phyloP scores from a whole-genome alignment of 2,113 vertebrate species.

The Brachypodius melanocephalos region DNA sequence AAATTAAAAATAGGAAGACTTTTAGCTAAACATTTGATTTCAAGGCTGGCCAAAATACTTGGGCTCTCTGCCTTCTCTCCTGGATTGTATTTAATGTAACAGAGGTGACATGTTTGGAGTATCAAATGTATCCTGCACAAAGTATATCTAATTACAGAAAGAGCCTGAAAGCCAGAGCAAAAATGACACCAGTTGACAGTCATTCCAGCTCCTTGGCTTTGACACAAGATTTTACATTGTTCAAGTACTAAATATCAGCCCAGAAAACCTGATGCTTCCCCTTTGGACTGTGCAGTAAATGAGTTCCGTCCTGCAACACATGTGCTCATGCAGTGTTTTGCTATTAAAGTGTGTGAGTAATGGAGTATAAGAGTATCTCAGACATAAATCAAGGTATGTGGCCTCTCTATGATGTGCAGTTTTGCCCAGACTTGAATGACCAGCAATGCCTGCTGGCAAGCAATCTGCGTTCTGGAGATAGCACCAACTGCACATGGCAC shows the following conservation, averaged over 20 bases:
- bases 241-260: neutral
- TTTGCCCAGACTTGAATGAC: neutral
- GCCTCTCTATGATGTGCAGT: neutral
- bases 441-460: neutral
- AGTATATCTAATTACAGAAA: slow-evolving; percentile 2
- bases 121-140: neutral
- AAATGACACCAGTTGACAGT: neutral
- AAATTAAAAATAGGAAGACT: neutral
- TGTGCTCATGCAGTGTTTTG: neutral
- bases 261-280: neutral
- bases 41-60: neutral
- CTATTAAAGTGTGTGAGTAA: neutral
- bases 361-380: neutral
- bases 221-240: neutral
- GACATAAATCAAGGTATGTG: neutral
- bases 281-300: neutral
- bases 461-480: neutral
- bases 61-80: neutral
- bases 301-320: neutral
- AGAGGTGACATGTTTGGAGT: neutral
- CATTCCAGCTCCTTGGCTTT: neutral
- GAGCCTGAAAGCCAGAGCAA: neutral
- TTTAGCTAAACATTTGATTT: neutral
- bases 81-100: neutral
- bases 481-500: neutral